Percentiles rank a stretch among this genome's conserved stretches.
phyloP scores from a whole-genome alignment of 1,140 invertebrate genomes.

The Lerema accius region DNA sequence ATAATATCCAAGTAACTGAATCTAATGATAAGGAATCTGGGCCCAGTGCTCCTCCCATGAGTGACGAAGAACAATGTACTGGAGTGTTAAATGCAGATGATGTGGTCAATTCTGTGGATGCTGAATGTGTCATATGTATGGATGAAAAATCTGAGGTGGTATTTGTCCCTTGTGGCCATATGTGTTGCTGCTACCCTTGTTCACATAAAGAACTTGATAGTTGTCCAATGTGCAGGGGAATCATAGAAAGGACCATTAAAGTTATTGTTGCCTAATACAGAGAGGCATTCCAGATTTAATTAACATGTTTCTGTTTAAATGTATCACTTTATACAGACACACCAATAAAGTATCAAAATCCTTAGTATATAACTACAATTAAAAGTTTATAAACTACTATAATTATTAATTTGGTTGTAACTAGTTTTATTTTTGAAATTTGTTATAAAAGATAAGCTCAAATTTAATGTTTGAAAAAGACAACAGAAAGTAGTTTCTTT shows the following conservation, averaged over 20 bases:
- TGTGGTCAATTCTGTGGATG: conserved; percentile 50
- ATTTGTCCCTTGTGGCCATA: conserved; percentile 93
- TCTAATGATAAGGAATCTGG: conserved; percentile 59
- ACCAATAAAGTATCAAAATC: too few relatives aligned
- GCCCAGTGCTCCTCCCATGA: conserved; percentile 74
- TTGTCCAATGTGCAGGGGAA: conserved; percentile 91
- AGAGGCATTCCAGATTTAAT: too few relatives aligned
- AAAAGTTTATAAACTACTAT: too few relatives aligned
- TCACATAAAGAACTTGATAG: conserved; percentile 81
- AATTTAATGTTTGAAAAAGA: not conserved
- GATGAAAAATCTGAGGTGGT: conserved; percentile 88
- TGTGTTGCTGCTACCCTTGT: conserved; percentile 90
- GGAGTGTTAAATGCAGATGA: conserved; percentile 59
- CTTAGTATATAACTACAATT: too few relatives aligned
- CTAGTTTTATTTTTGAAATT: too few relatives aligned
- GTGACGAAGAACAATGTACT: conserved; percentile 47
- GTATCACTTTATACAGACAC: conserved; percentile 11
- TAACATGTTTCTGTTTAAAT: conserved; percentile 7
- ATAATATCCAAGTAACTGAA: conserved; percentile 53
- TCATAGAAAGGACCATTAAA: conserved; percentile 87
- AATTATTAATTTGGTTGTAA: not conserved
- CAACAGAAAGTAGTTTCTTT: not conserved
- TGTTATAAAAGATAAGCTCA: not conserved
- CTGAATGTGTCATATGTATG: conserved; percentile 93
- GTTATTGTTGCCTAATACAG: conserved; percentile 82